A percentile compares a stretch with the other conserved stretches of the same genome.
Conservation (phyloP, 1,140 invertebrate genomes). For the Heliconius nattereri region DNA sequence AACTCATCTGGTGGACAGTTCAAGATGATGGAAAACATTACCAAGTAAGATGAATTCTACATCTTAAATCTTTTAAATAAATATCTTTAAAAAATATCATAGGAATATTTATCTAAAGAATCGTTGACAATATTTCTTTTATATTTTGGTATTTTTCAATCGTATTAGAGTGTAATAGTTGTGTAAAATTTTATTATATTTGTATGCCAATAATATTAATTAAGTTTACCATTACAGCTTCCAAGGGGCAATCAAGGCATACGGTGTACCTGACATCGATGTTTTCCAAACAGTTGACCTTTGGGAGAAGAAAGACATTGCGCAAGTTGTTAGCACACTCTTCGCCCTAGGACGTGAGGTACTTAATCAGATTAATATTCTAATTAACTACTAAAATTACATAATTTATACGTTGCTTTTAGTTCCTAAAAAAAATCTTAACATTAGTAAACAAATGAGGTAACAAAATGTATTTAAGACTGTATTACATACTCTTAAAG, state of each 20-base stretch:
- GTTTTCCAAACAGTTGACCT: conserved; percentile 98
- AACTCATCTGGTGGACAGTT: conserved; percentile 94
- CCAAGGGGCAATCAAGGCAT: conserved; percentile 92
- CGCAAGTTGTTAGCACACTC: conserved; percentile 95
- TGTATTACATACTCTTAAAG: not conserved
- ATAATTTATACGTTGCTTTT: not conserved
- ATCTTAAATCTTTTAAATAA: not conserved
- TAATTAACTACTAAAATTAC: not conserved
- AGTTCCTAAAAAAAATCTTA: not conserved
- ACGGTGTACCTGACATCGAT: conserved; percentile 95
- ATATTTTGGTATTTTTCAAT: no score
- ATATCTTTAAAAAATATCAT: not conserved
- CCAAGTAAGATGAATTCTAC: conserved; percentile 82
- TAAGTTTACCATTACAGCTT: conserved; percentile 84
- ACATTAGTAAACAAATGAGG: not conserved
- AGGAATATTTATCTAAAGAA: not conserved
- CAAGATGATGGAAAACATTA: conserved; percentile 98
- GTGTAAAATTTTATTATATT: not conserved
- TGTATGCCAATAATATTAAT: not conserved
- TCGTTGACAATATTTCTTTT: no score
- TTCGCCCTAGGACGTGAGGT: conserved; percentile 95
- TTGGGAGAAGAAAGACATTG: conserved; percentile 97
- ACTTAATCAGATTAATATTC: conserved; percentile 64
- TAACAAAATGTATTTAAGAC: not conserved
- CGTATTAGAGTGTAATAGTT: no score